phyloP scores from a whole-genome alignment of 2,888 invertebrate genomes.

The Drosophila villosipedis region DNA sequence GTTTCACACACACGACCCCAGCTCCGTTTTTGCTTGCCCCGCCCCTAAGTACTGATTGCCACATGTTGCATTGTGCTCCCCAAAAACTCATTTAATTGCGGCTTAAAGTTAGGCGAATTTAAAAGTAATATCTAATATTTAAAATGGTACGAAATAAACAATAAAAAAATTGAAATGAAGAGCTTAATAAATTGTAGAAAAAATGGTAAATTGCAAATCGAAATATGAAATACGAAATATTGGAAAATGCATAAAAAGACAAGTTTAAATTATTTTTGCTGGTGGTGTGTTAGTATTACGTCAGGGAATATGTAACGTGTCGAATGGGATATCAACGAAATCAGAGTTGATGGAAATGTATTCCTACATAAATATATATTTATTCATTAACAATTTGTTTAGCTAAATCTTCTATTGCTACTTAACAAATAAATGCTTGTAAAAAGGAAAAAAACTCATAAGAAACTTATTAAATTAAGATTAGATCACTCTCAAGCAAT shows the following conservation, averaged over 20 bases:
- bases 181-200: constrained; percentile 57
- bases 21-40: neutral
- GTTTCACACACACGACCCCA: constrained; percentile 28
- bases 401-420: neutral
- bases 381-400: neutral
- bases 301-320: neutral
- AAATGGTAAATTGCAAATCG: constrained; percentile 61
- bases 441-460: too few species aligned
- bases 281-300: neutral
- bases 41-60: constrained; percentile 25
- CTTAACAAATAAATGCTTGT: too few species aligned
- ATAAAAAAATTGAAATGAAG: constrained; percentile 11
- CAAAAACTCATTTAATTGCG: constrained; percentile 1
- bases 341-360: neutral
- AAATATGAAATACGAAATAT: constrained; percentile 58
- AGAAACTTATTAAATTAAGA: too few species aligned
- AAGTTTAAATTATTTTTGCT: constrained; percentile 8
- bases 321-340: neutral
- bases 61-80: constrained; percentile 19
- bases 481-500: too few species aligned
- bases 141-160: neutral
- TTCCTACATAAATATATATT: too few species aligned
- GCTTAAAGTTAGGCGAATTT: constrained; percentile 17
- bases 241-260: constrained; percentile 67
- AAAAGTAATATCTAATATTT: constrained; percentile 4